Conservation (phyloP, 2,113 vertebrate species). For the Paralichthys olivaceus region DNA sequence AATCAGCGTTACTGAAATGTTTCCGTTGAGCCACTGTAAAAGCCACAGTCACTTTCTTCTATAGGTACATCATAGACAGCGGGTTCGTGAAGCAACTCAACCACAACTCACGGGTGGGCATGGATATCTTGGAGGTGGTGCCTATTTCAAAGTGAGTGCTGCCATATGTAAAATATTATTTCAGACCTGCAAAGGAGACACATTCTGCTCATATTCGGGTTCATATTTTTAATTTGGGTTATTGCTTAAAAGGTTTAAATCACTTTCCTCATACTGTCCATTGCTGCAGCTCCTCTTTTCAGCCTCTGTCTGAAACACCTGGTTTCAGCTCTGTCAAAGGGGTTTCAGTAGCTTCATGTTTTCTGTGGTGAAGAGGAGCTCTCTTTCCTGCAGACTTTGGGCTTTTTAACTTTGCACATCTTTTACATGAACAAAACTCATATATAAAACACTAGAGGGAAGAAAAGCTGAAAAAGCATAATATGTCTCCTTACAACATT, state of each 20-base stretch:
- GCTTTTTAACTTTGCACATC: too few relatives aligned
- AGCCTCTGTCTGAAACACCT: too few relatives aligned
- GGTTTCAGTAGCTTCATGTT: too few relatives aligned
- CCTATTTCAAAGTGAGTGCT: conserved; percentile 95
- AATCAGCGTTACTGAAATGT: neutral
- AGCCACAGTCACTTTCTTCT: neutral
- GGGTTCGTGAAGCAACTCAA: conserved; percentile 98
- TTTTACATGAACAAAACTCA: neutral
- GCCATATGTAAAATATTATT: neutral
- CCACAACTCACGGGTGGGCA: conserved; percentile 92
- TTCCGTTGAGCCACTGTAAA: neutral
- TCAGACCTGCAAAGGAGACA: neutral
- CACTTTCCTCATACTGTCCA: too few relatives aligned
- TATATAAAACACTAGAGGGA: neutral
- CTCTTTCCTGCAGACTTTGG: too few relatives aligned
- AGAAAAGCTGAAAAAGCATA: neutral
- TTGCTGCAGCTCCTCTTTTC: too few relatives aligned
- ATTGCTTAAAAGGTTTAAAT: too few relatives aligned
- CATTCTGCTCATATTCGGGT: too few relatives aligned
- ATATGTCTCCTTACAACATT: too few relatives aligned
- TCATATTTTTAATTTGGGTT: too few relatives aligned
- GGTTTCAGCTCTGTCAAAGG: too few relatives aligned
- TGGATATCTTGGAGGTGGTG: conserved; percentile 96
- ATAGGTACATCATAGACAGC: conserved; percentile 94
- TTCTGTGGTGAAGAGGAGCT: too few relatives aligned